Percentiles rank a stretch among this genome's conserved stretches.
These are phyloP conservation scores for Momotus momota DNA, from an alignment of 2,797 vertebrate genomes.

Conservation along the genomic window DNA sequence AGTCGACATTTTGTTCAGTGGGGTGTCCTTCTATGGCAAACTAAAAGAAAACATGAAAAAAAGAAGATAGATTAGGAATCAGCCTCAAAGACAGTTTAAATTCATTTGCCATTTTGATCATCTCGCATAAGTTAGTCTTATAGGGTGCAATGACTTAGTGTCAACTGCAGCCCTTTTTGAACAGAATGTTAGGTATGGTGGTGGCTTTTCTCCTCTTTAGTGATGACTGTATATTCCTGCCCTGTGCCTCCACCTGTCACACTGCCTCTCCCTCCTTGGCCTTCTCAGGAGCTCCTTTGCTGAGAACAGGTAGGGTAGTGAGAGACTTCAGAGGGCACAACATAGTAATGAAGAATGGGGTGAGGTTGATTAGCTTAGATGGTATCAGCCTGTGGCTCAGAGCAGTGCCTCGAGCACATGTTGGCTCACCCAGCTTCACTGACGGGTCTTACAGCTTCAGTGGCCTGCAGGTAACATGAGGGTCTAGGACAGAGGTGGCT, in stretches of 20 bases:
- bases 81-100: neutral
- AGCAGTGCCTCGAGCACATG: rapidly evolving
- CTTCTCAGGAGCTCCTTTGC: neutral
- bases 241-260: neutral
- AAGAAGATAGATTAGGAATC: neutral
- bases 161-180: neutral
- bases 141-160: neutral
- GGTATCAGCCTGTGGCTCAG: neutral
- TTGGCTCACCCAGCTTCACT: neutral
- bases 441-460: rapidly evolving
- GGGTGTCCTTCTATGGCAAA: neutral
- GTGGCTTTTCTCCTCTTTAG: neutral
- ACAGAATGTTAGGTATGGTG: rapidly evolving
- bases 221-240: neutral
- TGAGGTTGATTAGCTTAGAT: neutral
- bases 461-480: rapidly evolving
- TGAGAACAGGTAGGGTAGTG: neutral
- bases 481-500: neutral
- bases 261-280: neutral
- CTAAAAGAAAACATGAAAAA: slow-evolving; percentile 48
- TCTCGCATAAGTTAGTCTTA: neutral
- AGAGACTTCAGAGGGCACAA: neutral
- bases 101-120: neutral
- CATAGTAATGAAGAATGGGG: neutral
- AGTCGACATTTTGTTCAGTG: slow-evolving; percentile 68